phyloP scores from a whole-genome alignment of 2,113 vertebrate species.

The Gracilinanus agilis region DNA sequence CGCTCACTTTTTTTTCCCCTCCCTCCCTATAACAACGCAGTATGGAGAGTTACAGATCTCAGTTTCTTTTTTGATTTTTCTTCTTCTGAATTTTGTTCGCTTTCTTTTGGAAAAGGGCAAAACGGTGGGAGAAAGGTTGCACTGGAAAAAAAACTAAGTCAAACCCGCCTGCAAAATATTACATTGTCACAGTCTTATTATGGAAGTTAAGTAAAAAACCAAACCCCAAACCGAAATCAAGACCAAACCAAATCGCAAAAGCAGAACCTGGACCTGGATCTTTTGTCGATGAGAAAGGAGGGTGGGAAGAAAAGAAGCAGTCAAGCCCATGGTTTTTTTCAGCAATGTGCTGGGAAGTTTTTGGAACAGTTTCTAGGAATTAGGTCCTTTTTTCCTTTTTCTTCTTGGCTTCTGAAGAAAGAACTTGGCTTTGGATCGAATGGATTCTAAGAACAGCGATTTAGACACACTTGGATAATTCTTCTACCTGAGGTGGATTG shows the following conservation, averaged over 20 bases:
- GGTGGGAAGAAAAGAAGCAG: slow-evolving; percentile 65
- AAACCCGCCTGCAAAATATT: slow-evolving; percentile 66
- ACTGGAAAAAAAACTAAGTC: slow-evolving; percentile 33
- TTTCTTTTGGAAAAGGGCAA: slow-evolving; percentile 50
- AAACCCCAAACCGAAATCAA: background rate
- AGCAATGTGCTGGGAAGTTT: slow-evolving; percentile 84
- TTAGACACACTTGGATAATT: slow-evolving; percentile 80
- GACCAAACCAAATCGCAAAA: background rate
- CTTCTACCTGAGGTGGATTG: slow-evolving; percentile 78
- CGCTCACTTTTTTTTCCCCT: slow-evolving; percentile 32
- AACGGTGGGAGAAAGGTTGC: slow-evolving; percentile 65
- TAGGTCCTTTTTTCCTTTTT: slow-evolving; percentile 69
- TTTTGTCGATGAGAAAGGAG: slow-evolving; percentile 71
- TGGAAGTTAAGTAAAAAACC: slow-evolving; percentile 84
- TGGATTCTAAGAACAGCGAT: slow-evolving; percentile 78
- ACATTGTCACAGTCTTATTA: slow-evolving; percentile 78
- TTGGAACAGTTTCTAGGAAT: slow-evolving; percentile 85
- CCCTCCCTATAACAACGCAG: slow-evolving; percentile 63
- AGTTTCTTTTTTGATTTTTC: slow-evolving; percentile 65
- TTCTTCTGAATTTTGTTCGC: slow-evolving; percentile 15
- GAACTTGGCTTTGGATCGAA: slow-evolving; percentile 81
- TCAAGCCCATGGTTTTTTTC: slow-evolving; percentile 77
- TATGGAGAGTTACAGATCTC: slow-evolving; percentile 73
- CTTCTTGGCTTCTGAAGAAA: slow-evolving; percentile 81
- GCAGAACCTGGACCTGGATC: slow-evolving; percentile 82